A percentile compares a stretch with the other conserved stretches of the same genome.
Evolutionary conservation across 2,888 invertebrate genomes (phyloP).

Genomic region (Octonoba sinensis): DNA sequence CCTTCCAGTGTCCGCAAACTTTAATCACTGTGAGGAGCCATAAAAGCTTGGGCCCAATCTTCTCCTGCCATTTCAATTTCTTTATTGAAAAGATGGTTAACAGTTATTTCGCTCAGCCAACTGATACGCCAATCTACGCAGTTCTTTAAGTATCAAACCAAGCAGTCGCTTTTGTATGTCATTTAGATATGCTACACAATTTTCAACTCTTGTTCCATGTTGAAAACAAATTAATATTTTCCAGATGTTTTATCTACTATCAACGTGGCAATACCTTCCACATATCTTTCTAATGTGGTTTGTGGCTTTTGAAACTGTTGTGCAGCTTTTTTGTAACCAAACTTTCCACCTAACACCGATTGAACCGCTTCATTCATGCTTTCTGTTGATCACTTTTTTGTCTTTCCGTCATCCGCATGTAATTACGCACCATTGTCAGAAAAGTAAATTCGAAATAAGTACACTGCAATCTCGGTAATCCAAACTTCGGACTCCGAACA

Average conservation of each 20-base stretch:
- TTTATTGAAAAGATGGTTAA: neutral
- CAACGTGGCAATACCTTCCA: neutral
- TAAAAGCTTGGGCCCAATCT: neutral
- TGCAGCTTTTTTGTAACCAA: conserved; percentile 1
- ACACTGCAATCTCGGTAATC: too few relatives aligned
- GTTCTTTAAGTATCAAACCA: neutral
- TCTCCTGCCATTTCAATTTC: neutral
- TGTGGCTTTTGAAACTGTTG: neutral
- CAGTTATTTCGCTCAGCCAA: too few relatives aligned
- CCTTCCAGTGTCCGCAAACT: neutral
- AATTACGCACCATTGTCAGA: neutral
- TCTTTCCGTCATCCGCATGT: neutral
- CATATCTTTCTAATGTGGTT: neutral
- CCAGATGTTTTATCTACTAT: conserved; percentile 1
- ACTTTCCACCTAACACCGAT: neutral
- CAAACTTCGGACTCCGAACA: too few relatives aligned
- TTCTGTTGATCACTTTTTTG: neutral
- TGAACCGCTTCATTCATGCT: conserved; percentile 1
- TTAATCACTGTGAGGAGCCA: too few relatives aligned
- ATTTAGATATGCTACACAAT: neutral
- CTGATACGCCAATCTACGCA: too few relatives aligned
- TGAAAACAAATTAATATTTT: neutral
- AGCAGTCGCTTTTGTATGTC: neutral
- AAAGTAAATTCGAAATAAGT: conserved; percentile 1
- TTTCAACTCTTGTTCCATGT: neutral